Base-by-base conservation (phyloP, 2,888 invertebrate genomes). In the Caenorhabditis sp. region DNA sequence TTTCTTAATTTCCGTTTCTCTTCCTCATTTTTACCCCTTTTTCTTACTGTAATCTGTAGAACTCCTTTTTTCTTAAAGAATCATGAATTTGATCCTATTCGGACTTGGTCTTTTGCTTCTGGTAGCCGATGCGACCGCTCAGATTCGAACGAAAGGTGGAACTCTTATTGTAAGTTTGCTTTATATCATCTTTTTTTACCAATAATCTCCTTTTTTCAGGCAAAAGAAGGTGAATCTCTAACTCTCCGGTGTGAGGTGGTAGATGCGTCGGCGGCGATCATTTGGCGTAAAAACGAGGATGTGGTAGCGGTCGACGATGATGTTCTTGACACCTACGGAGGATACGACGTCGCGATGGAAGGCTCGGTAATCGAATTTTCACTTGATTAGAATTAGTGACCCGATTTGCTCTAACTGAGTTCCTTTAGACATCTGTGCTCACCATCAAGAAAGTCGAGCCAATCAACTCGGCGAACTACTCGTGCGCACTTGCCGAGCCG, bases 381-480 rank as follows among this genome's bases (percentile, higher is more conserved):
- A 27, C 48, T 30, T 48, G 56, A 43, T 26, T 41, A 41, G 9
- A n/a, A n/a, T 17, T 1, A 1, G 13, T 26, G 24, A 22, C 37
- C 20, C 15, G 13, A 26, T 4, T 2, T 52, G 4, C n/a, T n/a
- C 30, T 72, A 62, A 56, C 30, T n/a, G 8, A 39, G 39, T 59
- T 72, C 35, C 37, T 80, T 61, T 55, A 85, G 85, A 84, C 74
- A 66, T 81, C 81, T 35, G 78, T 77, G 45, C 74, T 86, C 53
- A 83, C 78, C 46, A 84, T 86, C 53, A 71, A 59, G 20, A 61
- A 59, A 24, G 72, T 82, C 37, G 84, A 83, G 53, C 82, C 85
- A 32, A 79, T 78, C 50, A 82, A 85, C 72, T 81, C 76, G 30
- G 80, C 79, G 32, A 73, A 80, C 45, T 86, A 80, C 70, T 70